These are phyloP conservation scores for Myotis myotis DNA, from an alignment of 2,797 vertebrate species.

Conservation along the genomic window DNA sequence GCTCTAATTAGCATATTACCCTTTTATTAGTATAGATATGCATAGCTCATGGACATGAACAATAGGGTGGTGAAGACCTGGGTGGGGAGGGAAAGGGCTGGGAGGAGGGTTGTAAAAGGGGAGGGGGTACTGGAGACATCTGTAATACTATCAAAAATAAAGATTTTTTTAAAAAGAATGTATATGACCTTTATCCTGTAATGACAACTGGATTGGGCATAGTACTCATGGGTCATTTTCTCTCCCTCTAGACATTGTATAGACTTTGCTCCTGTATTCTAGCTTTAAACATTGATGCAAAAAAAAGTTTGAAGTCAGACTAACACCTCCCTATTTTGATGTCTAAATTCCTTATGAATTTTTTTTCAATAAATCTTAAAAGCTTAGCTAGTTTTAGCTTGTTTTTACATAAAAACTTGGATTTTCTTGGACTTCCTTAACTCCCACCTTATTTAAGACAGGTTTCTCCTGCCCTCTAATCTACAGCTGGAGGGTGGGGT, in stretches of 20 bases:
- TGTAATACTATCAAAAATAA: too few species aligned
- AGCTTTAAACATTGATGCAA: background rate
- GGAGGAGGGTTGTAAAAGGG: too few species aligned
- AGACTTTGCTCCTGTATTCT: background rate
- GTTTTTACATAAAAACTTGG: background rate
- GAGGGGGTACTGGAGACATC: too few species aligned
- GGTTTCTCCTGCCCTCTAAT: background rate
- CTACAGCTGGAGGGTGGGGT: background rate
- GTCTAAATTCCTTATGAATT: background rate
- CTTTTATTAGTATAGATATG: too few species aligned
- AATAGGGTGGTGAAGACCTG: too few species aligned
- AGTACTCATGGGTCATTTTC: background rate
- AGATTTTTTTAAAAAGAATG: background rate
- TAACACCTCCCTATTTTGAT: background rate
- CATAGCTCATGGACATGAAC: too few species aligned
- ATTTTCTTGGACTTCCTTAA: background rate
- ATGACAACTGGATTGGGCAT: background rate
- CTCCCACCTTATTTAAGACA: background rate
- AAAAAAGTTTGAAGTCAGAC: background rate
- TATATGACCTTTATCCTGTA: background rate
- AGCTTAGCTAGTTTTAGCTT: background rate
- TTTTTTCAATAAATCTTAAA: constrained; percentile 44
- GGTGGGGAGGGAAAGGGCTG: too few species aligned
- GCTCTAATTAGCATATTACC: too few species aligned
- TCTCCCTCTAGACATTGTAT: background rate